A percentile compares a stretch with the other conserved stretches of the same genome.
phyloP scores from a whole-genome alignment of 2,888 invertebrate species.

The Zaprionus obscuricornis region DNA sequence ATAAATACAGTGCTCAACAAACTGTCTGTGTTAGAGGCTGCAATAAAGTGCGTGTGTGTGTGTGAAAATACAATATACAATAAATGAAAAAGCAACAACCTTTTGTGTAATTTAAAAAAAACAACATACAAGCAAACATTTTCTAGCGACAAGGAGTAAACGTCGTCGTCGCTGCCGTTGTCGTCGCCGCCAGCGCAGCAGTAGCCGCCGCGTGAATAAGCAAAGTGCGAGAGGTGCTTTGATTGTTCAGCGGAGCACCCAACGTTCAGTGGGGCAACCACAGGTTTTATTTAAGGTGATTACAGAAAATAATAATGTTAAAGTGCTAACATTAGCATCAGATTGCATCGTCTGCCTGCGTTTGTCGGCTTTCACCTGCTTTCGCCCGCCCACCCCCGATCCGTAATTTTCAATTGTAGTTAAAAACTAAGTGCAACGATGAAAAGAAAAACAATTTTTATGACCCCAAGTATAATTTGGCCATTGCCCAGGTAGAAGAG shows the following conservation, averaged over 20 bases:
- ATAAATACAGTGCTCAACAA: slow-evolving; percentile 79
- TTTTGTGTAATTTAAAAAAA: slow-evolving; percentile 44
- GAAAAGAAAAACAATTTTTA: slow-evolving; percentile 29
- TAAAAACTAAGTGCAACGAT: slow-evolving; percentile 16
- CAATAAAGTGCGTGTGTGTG: slow-evolving; percentile 57
- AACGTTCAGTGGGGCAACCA: too few relatives aligned
- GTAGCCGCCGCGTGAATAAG: slow-evolving; percentile 70
- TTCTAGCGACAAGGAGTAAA: slow-evolving; percentile 48
- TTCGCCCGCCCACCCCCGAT: slow-evolving; percentile 3
- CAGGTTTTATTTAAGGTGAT: slow-evolving; percentile 55
- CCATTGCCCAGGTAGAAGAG: slow-evolving; percentile 28
- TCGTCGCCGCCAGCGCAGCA: slow-evolving; percentile 59
- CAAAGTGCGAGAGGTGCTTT: slow-evolving; percentile 28
- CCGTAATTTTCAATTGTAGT: slow-evolving; percentile 30
- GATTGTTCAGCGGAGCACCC: slow-evolving; percentile 67
- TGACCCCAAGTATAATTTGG: slow-evolving; percentile 40
- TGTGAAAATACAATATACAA: slow-evolving; percentile 32
- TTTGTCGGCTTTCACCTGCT: slow-evolving; percentile 38
- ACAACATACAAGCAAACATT: slow-evolving; percentile 51
- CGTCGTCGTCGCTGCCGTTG: slow-evolving; percentile 39
- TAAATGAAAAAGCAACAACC: slow-evolving; percentile 24
- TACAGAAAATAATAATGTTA: slow-evolving; percentile 49
- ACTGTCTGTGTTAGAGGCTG: slow-evolving; percentile 46
- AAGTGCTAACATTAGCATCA: slow-evolving; percentile 50
- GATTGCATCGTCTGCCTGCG: slow-evolving; percentile 29